Percentiles rank a stretch among this genome's conserved stretches.
phyloP scores from a whole-genome alignment of 23 tunicate genomes.

The Halocynthia aurantium region DNA sequence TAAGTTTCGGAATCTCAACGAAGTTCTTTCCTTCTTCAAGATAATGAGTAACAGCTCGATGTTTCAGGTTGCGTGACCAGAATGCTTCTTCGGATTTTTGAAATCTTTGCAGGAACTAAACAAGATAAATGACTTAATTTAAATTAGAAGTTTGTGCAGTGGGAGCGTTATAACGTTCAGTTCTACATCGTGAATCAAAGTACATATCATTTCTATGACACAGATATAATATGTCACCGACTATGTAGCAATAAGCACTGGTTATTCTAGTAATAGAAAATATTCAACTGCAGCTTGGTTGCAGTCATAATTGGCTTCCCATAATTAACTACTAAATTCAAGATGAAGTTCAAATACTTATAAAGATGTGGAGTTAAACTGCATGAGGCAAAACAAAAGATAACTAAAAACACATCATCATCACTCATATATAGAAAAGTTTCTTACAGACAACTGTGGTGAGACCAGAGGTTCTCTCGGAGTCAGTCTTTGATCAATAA shows the following conservation, averaged over 20 bases:
- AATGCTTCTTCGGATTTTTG: constrained; percentile 20
- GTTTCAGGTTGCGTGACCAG: constrained; percentile 25
- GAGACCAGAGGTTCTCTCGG: constrained; percentile 62
- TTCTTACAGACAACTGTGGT: background rate
- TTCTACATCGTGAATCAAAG: background rate
- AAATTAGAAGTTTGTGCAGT: background rate
- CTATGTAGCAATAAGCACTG: background rate
- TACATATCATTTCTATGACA: too few species aligned
- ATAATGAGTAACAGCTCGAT: constrained; percentile 7
- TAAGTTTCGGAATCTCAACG: constrained; percentile 13
- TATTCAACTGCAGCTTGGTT: too few species aligned
- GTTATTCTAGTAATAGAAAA: constrained; percentile 27
- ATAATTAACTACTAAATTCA: too few species aligned
- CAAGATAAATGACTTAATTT: background rate
- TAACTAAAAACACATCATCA: too few species aligned
- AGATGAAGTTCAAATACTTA: too few species aligned
- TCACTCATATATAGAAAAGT: too few species aligned
- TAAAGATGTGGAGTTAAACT: too few species aligned
- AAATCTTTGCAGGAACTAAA: constrained; percentile 3
- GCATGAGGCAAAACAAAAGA: too few species aligned
- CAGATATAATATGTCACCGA: background rate
- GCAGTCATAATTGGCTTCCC: too few species aligned
- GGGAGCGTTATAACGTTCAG: background rate
- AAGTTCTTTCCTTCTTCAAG: constrained; percentile 31
- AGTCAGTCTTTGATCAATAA: constrained; percentile 63